Base-by-base conservation (phyloP, 2,797 vertebrate genomes). In the Poeciliopsis turneri region DNA sequence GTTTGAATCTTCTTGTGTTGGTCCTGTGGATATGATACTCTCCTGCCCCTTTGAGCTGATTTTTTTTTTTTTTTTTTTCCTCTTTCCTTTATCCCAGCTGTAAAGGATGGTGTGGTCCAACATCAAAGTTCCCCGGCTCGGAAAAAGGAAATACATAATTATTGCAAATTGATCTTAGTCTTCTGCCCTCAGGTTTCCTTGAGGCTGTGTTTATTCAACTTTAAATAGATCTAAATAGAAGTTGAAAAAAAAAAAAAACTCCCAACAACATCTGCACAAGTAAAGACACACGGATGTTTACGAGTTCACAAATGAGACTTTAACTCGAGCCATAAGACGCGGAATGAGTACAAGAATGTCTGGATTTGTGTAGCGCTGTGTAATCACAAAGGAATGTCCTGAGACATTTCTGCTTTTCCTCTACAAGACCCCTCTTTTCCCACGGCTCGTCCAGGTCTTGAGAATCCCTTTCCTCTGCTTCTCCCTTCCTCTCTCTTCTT, bases 381-480 rank as follows among this genome's bases (percentile, higher is more conserved):
- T 95, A 95, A 96, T 96, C 95, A 94, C 95, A 94, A 93, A 95
- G 95, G 95, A 96, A 96, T 96, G 95, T 95, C 94, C 93, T 91
- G 92, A 94, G 94, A 95, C 94, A 93, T 94, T 94, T 95, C 92
- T 90, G 93, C 94, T 93, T 94, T 95, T 95, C 94, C 94, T 94
- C 91, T 89, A 83, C 93, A 89, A 94, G 93, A 93, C 91, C 94
- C 89, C 90, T 94, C 92, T 92, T 94, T 95, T 95, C 94, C 94
- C 94, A 95, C 94, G 94, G 87, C 92, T 93, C 8, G 87, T 92
- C 88, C 92, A 94, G 93, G 88, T 94, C 92, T 93, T 85, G 84
- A 94, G 91, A 93, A 91, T 93, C 89, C 84, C 91, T 91, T 93
- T 91, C 91, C 93, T 92, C 74, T 39, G 87, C 85, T 87, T 75